phyloP scores from a whole-genome alignment of 2,113 vertebrate species.

The Sebastes schlegelii region DNA sequence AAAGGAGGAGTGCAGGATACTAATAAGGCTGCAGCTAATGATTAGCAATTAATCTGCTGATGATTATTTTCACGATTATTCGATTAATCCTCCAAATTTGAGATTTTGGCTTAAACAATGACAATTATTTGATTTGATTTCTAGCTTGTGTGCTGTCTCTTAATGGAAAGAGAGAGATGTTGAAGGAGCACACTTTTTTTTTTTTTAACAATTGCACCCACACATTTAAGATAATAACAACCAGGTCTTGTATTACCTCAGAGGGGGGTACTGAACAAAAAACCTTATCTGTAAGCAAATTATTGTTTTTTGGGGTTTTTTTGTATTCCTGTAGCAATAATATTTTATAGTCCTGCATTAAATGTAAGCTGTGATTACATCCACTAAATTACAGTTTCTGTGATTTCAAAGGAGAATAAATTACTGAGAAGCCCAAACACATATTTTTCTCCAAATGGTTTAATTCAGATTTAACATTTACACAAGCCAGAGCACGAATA shows the following conservation, averaged over 20 bases:
- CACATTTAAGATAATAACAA: neutral
- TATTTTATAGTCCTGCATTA: constrained; percentile 1
- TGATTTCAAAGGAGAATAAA: constrained; percentile 23
- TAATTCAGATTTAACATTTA: constrained; percentile 53
- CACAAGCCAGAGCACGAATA: constrained; percentile 21
- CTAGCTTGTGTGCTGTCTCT: neutral
- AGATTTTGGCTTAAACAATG: neutral
- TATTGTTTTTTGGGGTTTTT: neutral
- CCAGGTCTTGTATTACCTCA: no score
- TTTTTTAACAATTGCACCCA: neutral
- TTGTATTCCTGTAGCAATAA: neutral
- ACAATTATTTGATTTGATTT: neutral
- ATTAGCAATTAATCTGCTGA: neutral
- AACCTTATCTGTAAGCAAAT: no score
- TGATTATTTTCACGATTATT: neutral
- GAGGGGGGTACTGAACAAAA: neutral
- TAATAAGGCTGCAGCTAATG: neutral
- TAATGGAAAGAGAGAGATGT: neutral
- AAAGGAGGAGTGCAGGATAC: neutral
- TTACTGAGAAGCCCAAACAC: neutral
- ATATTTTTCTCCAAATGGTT: constrained; percentile 28
- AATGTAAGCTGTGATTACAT: constrained; percentile 18
- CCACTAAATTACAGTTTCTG: constrained; percentile 21
- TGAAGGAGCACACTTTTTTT: neutral
- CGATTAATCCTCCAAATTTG: neutral